Base-by-base conservation (phyloP, 1,140 invertebrate genomes). In the Ceratina australensis region DNA sequence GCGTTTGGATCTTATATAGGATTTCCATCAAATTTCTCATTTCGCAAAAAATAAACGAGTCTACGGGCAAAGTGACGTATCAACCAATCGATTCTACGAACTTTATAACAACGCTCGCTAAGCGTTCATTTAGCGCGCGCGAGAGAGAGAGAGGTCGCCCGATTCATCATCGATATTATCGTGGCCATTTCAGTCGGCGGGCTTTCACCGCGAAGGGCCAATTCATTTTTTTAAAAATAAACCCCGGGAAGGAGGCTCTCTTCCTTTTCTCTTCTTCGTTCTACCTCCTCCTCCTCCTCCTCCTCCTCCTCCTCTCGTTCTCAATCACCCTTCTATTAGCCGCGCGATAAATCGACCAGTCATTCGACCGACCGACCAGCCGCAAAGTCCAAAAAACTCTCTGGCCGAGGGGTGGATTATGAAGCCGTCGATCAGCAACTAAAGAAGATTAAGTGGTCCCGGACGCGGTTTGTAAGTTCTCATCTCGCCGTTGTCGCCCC, bases 371-470 rank as follows among this genome's bases (percentile, higher is more conserved):
- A 60, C 26, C 78, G n/a, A 28, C 64, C 67, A 63, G 65, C 26
- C 64, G 69, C 60, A 59, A 84, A 81, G 63, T 84, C 72, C 71
- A 68, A 82, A 82, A 65, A 74, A 81, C 50, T 61, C n/a, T n/a
- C 13, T 33, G 15, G 42, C 60, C 71, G 61, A 80, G 81, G 67
- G 67, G 57, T 28, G 78, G 81, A 84, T 84, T 84, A 83, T 83
- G 82, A 84, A 84, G 81, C 81, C 69, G 79, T 84, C 78, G 83
- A 83, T 84, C 78, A 83, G 65, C 67, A 80, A 84, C 78, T 83
- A 84, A 83, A 63, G 77, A 80, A 83, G 83, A 84, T 84, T 84
- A 84, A 84, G 72, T 74, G 73, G 59, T 57, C 78, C 5, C 12
- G 73, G 77, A 72, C 78, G 76, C 64, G 65, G 67, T 83, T 77